Conservation (phyloP, 2,113 vertebrate species). For the Grus americana region DNA sequence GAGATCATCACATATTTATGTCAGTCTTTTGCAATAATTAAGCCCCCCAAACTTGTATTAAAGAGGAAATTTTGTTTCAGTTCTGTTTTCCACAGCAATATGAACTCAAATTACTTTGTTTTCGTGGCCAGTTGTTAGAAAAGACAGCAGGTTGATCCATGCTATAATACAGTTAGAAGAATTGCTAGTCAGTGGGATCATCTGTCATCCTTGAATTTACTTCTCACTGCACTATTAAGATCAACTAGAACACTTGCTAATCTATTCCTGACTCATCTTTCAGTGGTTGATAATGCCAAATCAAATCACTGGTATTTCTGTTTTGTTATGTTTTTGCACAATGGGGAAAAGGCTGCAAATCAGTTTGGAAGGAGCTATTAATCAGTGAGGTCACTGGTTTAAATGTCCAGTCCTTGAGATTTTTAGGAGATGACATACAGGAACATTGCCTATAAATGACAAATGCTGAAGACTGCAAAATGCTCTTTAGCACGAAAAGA, state of each 20-base stretch:
- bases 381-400: not conserved
- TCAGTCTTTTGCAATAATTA: not conserved
- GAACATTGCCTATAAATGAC: not conserved
- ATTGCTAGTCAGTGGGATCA: not conserved
- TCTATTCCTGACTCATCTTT: not conserved
- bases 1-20: not conserved
- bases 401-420: not conserved
- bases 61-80: not conserved
- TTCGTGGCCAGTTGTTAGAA: not conserved
- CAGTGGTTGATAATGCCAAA: not conserved
- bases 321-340: not conserved
- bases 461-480: not conserved
- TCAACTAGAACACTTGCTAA: not conserved
- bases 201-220: constrained; percentile 5
- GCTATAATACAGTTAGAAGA: not conserved
- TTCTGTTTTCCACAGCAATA: not conserved
- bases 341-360: not conserved
- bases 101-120: not conserved
- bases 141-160: not conserved
- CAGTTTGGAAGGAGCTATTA: not conserved
- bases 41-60: not conserved
- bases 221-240: not conserved
- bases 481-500: not conserved
- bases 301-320: not conserved
- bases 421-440: not conserved